These are phyloP conservation scores for Zaprionus lineosus DNA, from an alignment of 2,888 invertebrate genomes.

Conservation along the genomic window DNA sequence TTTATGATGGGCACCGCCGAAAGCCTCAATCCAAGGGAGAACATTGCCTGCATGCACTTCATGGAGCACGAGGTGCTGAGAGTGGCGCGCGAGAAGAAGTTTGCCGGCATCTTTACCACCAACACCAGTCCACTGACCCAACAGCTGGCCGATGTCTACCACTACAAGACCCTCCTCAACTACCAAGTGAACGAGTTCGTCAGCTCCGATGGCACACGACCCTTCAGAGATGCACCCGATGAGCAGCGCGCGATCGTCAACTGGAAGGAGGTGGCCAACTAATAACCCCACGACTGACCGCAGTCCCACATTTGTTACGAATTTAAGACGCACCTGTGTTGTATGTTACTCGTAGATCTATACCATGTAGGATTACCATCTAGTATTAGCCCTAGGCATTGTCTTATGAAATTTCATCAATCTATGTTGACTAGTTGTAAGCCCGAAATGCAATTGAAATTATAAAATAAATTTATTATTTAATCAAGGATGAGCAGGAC, in stretches of 20 bases:
- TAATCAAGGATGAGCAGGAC: no score
- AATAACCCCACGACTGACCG: not conserved
- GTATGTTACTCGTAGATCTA: slow-evolving; percentile 49
- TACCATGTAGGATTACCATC: slow-evolving; percentile 36
- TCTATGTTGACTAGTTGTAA: slow-evolving; percentile 75
- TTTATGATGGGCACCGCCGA: slow-evolving; percentile 94
- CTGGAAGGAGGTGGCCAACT: slow-evolving; percentile 86
- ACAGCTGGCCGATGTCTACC: slow-evolving; percentile 93
- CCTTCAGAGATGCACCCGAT: slow-evolving; percentile 90
- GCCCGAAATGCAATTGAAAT: slow-evolving; percentile 66
- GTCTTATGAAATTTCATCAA: slow-evolving; percentile 48
- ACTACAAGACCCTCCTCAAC: slow-evolving; percentile 89
- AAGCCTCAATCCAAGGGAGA: slow-evolving; percentile 87
- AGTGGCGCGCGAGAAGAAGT: slow-evolving; percentile 86
- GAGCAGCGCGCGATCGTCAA: slow-evolving; percentile 90
- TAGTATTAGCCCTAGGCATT: slow-evolving; percentile 69
- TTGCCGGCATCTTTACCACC: slow-evolving; percentile 91
- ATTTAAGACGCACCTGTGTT: slow-evolving; percentile 68
- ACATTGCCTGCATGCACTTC: slow-evolving; percentile 90
- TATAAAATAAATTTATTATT: slow-evolving; percentile 36
- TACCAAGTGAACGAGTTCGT: slow-evolving; percentile 92
- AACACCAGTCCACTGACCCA: slow-evolving; percentile 94
- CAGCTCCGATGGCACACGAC: slow-evolving; percentile 87
- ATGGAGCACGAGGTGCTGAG: slow-evolving; percentile 90
- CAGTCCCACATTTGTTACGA: slow-evolving; percentile 36